A percentile compares a stretch with the other conserved stretches of the same genome.
These are phyloP conservation scores for Leucoptera coffeella DNA, from an alignment of 2,888 invertebrate genomes.

Conservation along the genomic window DNA sequence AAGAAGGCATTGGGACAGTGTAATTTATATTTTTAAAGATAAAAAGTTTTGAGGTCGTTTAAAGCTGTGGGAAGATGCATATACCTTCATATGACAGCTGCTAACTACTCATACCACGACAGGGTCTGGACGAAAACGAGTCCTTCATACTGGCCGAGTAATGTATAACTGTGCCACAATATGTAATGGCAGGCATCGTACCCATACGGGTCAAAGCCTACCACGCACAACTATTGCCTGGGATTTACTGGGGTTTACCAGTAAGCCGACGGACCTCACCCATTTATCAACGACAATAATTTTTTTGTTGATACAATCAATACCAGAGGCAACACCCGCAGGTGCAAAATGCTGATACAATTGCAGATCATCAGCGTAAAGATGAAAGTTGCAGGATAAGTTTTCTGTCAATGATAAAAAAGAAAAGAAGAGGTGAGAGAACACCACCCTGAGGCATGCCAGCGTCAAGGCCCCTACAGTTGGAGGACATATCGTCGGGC, in stretches of 20 bases:
- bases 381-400: constrained; percentile 1
- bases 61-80: constrained; percentile 1
- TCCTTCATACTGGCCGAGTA: constrained; percentile 1
- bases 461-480: constrained; percentile 2
- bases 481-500: neutral
- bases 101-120: constrained; percentile 2
- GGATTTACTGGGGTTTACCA: too few relatives aligned
- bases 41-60: constrained; percentile 2
- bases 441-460: constrained; percentile 3
- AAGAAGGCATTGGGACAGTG: constrained; percentile 1
- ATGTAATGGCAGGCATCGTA: too few relatives aligned
- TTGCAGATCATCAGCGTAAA: constrained; percentile 4
- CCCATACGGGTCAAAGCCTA: neutral
- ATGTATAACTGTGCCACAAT: neutral
- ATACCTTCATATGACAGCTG: neutral
- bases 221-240: constrained; percentile 1
- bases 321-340: neutral
- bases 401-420: constrained; percentile 1
- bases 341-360: neutral
- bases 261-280: neutral
- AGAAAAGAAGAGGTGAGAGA: constrained; percentile 3
- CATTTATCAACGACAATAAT: neutral
- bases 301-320: neutral
- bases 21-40: constrained; percentile 1
- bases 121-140: constrained; percentile 1